Percentiles rank a stretch among this genome's conserved stretches.
Evolutionary conservation across 2,113 vertebrate species (phyloP).

Genomic region (Mirounga angustirostris): DNA sequence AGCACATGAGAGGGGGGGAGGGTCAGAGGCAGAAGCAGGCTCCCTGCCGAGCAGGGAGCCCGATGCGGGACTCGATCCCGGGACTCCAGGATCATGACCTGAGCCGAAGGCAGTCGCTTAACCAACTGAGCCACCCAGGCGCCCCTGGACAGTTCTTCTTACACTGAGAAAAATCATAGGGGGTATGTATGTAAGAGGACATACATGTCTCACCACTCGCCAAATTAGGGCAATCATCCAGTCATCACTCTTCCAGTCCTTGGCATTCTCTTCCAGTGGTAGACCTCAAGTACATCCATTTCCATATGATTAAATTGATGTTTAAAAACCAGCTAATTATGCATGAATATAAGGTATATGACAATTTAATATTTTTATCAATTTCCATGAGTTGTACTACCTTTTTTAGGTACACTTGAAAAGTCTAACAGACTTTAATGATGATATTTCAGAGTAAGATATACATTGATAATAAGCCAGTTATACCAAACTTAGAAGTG

Average conservation of each 20-base stretch:
- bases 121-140: too few species aligned
- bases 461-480: not conserved
- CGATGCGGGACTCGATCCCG: too few species aligned
- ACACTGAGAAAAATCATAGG: not conserved
- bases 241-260: not conserved
- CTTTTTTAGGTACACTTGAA: conserved; percentile 15
- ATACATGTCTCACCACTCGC: not conserved
- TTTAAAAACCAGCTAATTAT: not conserved
- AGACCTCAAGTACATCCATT: not conserved
- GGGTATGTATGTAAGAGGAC: not conserved
- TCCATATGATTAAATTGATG: not conserved
- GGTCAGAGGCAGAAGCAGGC: too few species aligned
- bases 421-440: not conserved
- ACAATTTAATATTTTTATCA: not conserved
- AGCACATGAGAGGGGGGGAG: too few species aligned
- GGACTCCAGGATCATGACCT: too few species aligned
- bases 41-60: too few species aligned
- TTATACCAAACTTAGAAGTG: not conserved
- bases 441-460: not conserved
- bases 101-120: too few species aligned
- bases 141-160: not conserved
- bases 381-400: not conserved
- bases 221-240: not conserved
- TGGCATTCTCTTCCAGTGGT: not conserved
- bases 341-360: not conserved